phyloP scores from a whole-genome alignment of 2,113 vertebrate species.

The Nesoenas mayeri region DNA sequence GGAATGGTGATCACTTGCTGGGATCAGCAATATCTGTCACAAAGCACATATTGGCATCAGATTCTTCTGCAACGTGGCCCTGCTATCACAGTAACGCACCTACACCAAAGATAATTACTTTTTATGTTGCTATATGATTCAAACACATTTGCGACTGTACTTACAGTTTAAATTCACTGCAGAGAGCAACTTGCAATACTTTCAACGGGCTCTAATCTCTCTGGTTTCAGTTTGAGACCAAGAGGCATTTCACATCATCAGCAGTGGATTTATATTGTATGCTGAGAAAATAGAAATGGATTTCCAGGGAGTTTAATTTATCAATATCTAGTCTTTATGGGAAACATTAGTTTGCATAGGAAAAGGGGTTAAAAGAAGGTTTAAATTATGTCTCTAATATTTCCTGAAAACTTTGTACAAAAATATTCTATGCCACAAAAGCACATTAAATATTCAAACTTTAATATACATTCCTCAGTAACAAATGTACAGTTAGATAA shows the following conservation, averaged over 20 bases:
- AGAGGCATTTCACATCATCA: slow-evolving; percentile 30
- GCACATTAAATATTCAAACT: slow-evolving; percentile 82
- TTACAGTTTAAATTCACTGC: background rate
- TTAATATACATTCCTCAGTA: slow-evolving; percentile 85
- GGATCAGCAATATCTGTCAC: background rate
- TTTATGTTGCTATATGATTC: background rate
- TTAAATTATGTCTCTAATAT: slow-evolving; percentile 67
- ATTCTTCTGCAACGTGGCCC: background rate
- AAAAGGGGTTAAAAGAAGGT: slow-evolving; percentile 72
- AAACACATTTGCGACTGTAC: background rate
- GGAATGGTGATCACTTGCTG: background rate
- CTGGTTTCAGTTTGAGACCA: slow-evolving; percentile 56
- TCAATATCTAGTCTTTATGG: slow-evolving; percentile 53
- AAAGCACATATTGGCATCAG: background rate
- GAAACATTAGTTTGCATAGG: slow-evolving; percentile 64
- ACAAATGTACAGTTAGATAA: slow-evolving; percentile 87
- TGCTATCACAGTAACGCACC: background rate
- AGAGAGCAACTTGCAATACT: slow-evolving; percentile 14
- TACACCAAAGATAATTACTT: background rate
- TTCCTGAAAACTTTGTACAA: slow-evolving; percentile 76
- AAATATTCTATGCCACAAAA: slow-evolving; percentile 72
- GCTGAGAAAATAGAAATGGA: slow-evolving; percentile 42
- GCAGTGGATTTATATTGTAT: slow-evolving; percentile 26
- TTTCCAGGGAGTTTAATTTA: slow-evolving; percentile 46
- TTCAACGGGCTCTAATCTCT: slow-evolving; percentile 52